Evolutionary conservation across 2,113 vertebrate species (phyloP).

Genomic region (Amazona vittata): DNA sequence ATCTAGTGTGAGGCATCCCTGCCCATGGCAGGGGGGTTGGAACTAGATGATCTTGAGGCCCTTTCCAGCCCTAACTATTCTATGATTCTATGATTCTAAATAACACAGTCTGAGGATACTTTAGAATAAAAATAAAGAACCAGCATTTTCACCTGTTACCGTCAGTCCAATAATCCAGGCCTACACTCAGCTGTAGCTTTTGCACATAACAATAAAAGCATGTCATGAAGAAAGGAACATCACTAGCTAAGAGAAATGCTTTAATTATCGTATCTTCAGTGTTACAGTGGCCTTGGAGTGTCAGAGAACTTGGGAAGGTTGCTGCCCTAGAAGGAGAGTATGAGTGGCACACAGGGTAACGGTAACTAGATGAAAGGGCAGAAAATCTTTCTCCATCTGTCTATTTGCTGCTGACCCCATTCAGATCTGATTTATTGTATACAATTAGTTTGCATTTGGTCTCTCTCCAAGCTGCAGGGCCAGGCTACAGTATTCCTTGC

Average conservation of each 20-base stretch:
- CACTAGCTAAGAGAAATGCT: background rate
- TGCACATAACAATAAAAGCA: background rate
- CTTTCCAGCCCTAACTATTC: background rate
- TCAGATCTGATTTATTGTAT: slow-evolving; percentile 5
- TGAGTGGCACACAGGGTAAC: background rate
- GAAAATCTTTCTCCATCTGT: background rate
- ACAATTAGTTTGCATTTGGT: slow-evolving; percentile 7
- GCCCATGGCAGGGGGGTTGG: background rate
- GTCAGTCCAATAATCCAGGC: background rate
- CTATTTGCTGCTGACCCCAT: background rate
- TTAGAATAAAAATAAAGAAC: background rate
- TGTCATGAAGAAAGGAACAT: background rate
- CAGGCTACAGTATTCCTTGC: background rate
- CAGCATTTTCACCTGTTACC: background rate
- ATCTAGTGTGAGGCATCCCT: background rate
- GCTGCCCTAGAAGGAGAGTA: background rate
- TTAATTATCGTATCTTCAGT: background rate
- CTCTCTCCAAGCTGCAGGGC: background rate
- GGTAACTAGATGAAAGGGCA: background rate
- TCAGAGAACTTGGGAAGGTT: background rate
- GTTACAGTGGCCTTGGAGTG: background rate
- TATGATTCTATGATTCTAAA: background rate
- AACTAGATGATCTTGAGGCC: background rate
- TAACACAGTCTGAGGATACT: background rate
- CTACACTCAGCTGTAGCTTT: background rate